These are phyloP conservation scores for Neotoma lepida DNA, from an alignment of 2,113 vertebrate genomes.

Conservation along the genomic window DNA sequence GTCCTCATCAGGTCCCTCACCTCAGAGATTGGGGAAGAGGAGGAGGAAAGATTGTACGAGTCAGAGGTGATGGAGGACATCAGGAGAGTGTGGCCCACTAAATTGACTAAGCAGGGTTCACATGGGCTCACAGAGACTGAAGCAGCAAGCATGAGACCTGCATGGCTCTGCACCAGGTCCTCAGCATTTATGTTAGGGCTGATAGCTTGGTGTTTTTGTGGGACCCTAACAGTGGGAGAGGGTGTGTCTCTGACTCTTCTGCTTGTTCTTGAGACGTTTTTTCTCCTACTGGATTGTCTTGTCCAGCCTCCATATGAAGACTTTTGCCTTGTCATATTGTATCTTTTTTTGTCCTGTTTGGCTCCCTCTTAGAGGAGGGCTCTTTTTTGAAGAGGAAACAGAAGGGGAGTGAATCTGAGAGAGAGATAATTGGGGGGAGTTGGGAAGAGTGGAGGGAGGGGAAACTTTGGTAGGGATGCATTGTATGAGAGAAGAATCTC, in stretches of 20 bases:
- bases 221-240: neutral
- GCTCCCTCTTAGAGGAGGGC: neutral
- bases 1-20: too few species aligned
- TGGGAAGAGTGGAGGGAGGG: neutral
- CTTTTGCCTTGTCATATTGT: neutral
- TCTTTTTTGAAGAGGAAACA: neutral
- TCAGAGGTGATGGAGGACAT: neutral
- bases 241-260: neutral
- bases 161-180: neutral
- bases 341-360: neutral
- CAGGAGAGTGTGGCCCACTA: neutral
- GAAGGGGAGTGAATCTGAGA: neutral
- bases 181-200: neutral
- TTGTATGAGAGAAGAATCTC: neutral
- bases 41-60: neutral
- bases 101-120: neutral
- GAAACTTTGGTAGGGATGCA: neutral
- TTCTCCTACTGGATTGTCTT: accelerated
- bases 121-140: neutral
- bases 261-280: neutral
- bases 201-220: neutral
- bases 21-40: neutral
- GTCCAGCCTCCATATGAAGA: neutral
- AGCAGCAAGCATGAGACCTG: neutral
- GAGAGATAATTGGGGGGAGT: neutral